phyloP scores from a whole-genome alignment of 2,113 vertebrate genomes.

The Sardina pilchardus region DNA sequence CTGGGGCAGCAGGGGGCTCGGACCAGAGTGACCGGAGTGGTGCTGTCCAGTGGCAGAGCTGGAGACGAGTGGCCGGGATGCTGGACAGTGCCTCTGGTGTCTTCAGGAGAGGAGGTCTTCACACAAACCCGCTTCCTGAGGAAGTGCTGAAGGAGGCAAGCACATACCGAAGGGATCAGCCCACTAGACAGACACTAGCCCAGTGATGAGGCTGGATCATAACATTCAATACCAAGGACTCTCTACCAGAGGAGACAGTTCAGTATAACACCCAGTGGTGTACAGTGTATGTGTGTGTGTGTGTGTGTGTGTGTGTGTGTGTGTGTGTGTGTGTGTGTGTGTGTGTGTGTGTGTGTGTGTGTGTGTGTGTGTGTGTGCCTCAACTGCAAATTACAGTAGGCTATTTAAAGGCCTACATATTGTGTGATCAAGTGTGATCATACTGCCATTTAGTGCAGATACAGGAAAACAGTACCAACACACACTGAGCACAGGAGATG shows the following conservation, averaged over 20 bases:
- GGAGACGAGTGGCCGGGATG: conserved; percentile 39
- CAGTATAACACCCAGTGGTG: too few species aligned
- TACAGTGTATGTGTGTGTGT: too few species aligned
- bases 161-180: conserved; percentile 15
- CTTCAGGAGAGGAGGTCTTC: conserved; percentile 38
- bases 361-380: background rate
- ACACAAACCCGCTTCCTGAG: conserved; percentile 49
- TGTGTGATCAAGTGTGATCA: background rate
- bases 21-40: background rate
- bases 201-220: background rate
- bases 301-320: too few species aligned
- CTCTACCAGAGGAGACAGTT: too few species aligned
- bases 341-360: too few species aligned
- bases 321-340: too few species aligned
- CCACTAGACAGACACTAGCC: background rate
- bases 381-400: background rate
- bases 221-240: background rate
- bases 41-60: conserved; percentile 7
- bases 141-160: conserved; percentile 14
- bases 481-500: background rate
- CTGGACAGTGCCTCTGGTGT: conserved; percentile 35
- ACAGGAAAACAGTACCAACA: background rate
- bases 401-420: background rate
- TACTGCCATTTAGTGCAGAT: background rate
- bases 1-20: conserved; percentile 5